Evolutionary conservation across 1,140 invertebrate species (phyloP), one percentile per base, ranked within the genome.

Genomic region (Diorhabda carinulata): DNA sequence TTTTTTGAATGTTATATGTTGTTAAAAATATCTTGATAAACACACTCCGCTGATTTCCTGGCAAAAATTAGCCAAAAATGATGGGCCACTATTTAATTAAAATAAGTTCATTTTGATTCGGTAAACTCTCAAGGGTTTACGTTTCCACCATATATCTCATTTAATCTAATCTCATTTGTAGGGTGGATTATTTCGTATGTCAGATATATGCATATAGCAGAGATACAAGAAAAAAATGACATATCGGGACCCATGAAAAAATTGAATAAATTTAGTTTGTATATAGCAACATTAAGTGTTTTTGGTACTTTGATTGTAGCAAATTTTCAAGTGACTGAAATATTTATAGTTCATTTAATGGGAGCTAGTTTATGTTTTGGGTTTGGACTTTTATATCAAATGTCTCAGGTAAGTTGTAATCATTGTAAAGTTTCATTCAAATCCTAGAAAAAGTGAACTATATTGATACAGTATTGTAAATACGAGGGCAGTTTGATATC

Each of bases 301-400:
- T 62, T 67, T 44, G 69, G 69, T 6, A n/a, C 43, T 59, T 10
- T 61, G 7, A 63, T 67, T 42, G 69, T 66, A 4, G 64, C 64
- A 44, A 67, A 61, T 66, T 70, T 70, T 52, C 69, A 70, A 66
- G 57, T n/a, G 8, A 44, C 64, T 42, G 56, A 66, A 1, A 47
- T 42, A 57, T 44, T 72, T 25, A 42, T 61, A 25, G 58, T 68
- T 43, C 71, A 72, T 56, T 3, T 70, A 9, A 52, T 67, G 3
- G 71, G 59, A 57, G 71, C 71, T 43, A 4, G 4, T 4, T 47
- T 45, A 3, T 68, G 64, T 10, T 72, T 72, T 61, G 52, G 47
- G 3, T 40, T 64, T 10, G 71, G 67, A 41, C 41, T 9, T 41
- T 41, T 72, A 58, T 56, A 67, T 40, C 43, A 70, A n/a, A 47